Evolutionary conservation across 2,888 invertebrate species (phyloP).

Genomic region (Brenthis hecate): DNA sequence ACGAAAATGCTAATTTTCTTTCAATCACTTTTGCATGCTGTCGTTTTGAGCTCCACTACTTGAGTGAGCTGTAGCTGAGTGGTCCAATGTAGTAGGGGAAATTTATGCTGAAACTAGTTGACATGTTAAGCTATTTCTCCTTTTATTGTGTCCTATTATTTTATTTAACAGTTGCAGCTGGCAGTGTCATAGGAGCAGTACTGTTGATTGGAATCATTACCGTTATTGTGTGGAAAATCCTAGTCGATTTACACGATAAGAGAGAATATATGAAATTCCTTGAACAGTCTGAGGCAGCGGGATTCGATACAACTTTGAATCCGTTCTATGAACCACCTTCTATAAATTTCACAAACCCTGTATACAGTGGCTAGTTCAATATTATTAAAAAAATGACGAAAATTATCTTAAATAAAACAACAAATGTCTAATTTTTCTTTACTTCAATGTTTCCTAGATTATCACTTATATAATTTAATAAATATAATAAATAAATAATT

Average conservation of each 20-base stretch:
- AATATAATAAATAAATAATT: constrained; percentile 45
- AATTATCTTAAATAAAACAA: constrained; percentile 28
- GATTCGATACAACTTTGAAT: constrained; percentile 53
- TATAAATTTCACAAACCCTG: constrained; percentile 55
- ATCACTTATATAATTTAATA: constrained; percentile 36
- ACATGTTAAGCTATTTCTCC: no score
- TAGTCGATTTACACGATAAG: constrained; percentile 60
- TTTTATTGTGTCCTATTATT: background rate
- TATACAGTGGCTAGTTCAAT: constrained; percentile 40
- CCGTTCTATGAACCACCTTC: constrained; percentile 55
- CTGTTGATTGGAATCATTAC: constrained; percentile 65
- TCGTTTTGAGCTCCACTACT: no score
- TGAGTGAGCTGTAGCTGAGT: no score
- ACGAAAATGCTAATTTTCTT: background rate
- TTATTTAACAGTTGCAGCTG: constrained; percentile 56
- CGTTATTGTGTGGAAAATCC: constrained; percentile 61
- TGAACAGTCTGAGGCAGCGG: constrained; percentile 50
- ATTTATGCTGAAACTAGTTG: no score
- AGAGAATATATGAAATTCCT: constrained; percentile 62
- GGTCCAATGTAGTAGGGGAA: no score
- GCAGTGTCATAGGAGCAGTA: constrained; percentile 55
- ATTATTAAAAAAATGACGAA: constrained; percentile 4
- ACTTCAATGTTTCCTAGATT: background rate
- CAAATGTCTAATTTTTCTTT: background rate
- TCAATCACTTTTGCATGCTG: no score